Evolutionary conservation across 2,888 invertebrate species (phyloP).

Genomic region (Polydrusus pterygomalis): DNA sequence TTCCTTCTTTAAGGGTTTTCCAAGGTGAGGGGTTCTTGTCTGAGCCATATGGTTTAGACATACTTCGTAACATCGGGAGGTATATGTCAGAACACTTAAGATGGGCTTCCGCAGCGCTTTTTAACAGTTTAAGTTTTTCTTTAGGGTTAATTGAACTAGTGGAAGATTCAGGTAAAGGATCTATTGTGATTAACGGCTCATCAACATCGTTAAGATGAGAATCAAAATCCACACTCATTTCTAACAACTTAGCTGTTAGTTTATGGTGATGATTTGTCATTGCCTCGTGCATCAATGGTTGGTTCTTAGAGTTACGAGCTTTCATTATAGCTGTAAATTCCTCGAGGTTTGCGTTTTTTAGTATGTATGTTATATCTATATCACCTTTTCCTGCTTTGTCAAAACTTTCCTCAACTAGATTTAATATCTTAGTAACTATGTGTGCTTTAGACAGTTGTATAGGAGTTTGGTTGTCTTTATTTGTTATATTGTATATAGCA

Average conservation of each 20-base stretch:
- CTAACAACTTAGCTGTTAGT: slow-evolving; percentile 9
- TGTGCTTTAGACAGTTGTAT: neutral
- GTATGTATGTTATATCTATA: slow-evolving; percentile 10
- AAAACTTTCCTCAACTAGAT: neutral
- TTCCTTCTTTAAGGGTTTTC: neutral
- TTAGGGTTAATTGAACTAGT: neutral
- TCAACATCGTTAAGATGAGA: neutral
- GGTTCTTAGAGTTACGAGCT: neutral
- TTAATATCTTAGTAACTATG: neutral
- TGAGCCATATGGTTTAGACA: neutral
- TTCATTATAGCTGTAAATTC: slow-evolving; percentile 13
- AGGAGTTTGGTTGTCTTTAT: neutral
- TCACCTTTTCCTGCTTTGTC: slow-evolving; percentile 4
- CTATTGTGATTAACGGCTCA: neutral
- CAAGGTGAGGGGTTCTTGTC: neutral
- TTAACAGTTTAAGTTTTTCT: neutral
- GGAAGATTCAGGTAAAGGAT: slow-evolving; percentile 7
- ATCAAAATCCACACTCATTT: slow-evolving; percentile 4
- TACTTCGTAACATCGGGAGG: neutral
- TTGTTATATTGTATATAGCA: slow-evolving; percentile 2
- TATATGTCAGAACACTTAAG: neutral
- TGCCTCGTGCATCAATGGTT: neutral
- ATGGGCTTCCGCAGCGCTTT: neutral
- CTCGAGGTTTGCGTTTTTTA: neutral
- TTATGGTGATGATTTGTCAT: slow-evolving; percentile 10